Evolutionary conservation across 2,888 invertebrate genomes (phyloP).

Genomic region (Eupeodes latifasciatus): DNA sequence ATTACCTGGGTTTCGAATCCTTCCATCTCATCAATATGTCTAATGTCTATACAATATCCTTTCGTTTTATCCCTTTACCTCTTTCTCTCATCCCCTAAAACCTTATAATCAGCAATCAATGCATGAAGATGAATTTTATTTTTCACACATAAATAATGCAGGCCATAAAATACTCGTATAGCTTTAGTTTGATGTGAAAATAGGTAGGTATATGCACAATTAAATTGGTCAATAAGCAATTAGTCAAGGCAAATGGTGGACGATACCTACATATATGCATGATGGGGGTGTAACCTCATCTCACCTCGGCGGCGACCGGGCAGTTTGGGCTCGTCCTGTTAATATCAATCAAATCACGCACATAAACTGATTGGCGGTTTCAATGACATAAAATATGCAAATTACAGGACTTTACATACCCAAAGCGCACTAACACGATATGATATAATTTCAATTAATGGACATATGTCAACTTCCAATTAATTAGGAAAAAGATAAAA

Average conservation of each 20-base stretch:
- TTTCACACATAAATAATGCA: neutral
- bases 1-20: constrained; percentile 2
- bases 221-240: constrained; percentile 62
- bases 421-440: neutral
- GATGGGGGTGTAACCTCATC: no score
- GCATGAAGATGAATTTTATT: neutral
- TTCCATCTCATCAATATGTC: neutral
- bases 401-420: constrained; percentile 35
- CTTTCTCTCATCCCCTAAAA: neutral
- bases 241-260: constrained; percentile 17
- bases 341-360: constrained; percentile 61
- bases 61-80: neutral
- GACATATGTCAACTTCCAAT: constrained; percentile 68
- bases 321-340: constrained; percentile 13
- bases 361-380: constrained; percentile 67
- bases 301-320: no score
- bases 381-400: constrained; percentile 65
- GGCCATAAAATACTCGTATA: neutral
- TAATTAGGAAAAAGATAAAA: constrained; percentile 62
- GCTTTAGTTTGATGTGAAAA: constrained; percentile 7
- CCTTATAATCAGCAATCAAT: constrained; percentile 24
- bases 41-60: no score
- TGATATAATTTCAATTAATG: constrained; percentile 58
- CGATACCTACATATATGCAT: neutral
- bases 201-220: constrained; percentile 31